Conservation (phyloP, 1,140 invertebrate species). For the Cotesia vestalis region DNA sequence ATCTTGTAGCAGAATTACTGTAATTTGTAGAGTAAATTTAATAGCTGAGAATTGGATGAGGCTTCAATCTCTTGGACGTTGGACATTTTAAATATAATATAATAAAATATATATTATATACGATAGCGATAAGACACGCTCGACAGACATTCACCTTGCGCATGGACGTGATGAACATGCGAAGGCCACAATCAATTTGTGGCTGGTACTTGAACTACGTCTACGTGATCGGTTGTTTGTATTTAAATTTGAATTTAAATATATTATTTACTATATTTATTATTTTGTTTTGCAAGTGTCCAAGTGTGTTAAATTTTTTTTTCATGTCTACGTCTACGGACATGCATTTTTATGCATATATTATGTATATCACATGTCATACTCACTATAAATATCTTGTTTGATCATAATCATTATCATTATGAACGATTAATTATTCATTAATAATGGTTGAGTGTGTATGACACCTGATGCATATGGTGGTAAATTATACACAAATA, state of each 20-base stretch:
- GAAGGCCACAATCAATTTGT: conserved; percentile 30
- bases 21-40: no score
- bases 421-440: conserved; percentile 39
- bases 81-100: no score
- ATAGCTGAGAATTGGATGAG: no score
- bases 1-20: no score
- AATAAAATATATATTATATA: background rate
- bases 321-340: background rate
- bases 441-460: conserved; percentile 3
- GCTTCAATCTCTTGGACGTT: no score
- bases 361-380: background rate
- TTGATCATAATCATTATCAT: conserved; percentile 29
- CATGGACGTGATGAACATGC: conserved; percentile 20
- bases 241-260: conserved; percentile 2
- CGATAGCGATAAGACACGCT: background rate
- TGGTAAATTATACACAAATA: conserved; percentile 5
- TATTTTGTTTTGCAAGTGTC: background rate
- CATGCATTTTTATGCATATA: conserved; percentile 18
- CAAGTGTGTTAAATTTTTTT: no score
- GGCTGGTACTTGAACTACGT: background rate
- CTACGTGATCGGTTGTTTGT: conserved; percentile 10
- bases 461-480: conserved; percentile 4
- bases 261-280: background rate
- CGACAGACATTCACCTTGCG: conserved; percentile 32
- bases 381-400: conserved; percentile 9